Conservation (phyloP, 2,888 invertebrate genomes). For the Merodon equestris region DNA sequence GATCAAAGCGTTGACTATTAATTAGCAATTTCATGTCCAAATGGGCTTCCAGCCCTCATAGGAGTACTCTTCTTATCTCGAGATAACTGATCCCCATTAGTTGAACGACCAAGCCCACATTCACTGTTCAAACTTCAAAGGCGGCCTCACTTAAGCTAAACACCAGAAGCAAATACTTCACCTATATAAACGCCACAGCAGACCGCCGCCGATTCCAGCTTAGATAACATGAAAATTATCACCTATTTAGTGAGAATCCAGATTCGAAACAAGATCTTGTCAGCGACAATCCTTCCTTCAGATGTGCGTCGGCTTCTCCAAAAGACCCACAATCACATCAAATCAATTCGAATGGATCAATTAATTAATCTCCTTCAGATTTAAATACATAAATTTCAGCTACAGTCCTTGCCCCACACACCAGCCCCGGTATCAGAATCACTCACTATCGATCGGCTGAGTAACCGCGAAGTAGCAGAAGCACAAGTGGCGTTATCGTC, state of each 20-base stretch:
- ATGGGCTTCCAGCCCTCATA: too few species aligned
- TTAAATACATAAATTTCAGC: slow-evolving; percentile 55
- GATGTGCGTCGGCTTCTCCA: slow-evolving; percentile 45
- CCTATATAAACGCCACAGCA: slow-evolving; percentile 13
- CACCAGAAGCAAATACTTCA: slow-evolving; percentile 43
- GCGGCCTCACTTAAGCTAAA: slow-evolving; percentile 27
- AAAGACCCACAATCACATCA: slow-evolving; percentile 32
- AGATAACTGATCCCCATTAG: neutral
- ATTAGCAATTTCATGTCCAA: too few species aligned
- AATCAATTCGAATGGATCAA: slow-evolving; percentile 47
- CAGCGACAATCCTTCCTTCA: slow-evolving; percentile 8
- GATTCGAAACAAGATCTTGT: neutral
- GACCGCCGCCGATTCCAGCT: slow-evolving; percentile 9
- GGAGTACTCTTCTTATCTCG: too few species aligned
- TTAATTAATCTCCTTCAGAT: slow-evolving; percentile 41
- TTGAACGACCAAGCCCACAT: slow-evolving; percentile 9
- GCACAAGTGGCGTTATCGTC: slow-evolving; percentile 19
- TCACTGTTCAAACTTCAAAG: slow-evolving; percentile 34
- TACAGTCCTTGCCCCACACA: slow-evolving; percentile 11
- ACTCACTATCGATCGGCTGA: too few species aligned
- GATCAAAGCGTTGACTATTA: too few species aligned
- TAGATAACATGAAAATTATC: slow-evolving; percentile 39
- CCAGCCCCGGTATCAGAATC: too few species aligned
- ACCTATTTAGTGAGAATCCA: slow-evolving; percentile 22
- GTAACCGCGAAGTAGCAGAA: neutral